phyloP scores from a whole-genome alignment of 2,888 invertebrate species.

The Drosophila neotestacea region DNA sequence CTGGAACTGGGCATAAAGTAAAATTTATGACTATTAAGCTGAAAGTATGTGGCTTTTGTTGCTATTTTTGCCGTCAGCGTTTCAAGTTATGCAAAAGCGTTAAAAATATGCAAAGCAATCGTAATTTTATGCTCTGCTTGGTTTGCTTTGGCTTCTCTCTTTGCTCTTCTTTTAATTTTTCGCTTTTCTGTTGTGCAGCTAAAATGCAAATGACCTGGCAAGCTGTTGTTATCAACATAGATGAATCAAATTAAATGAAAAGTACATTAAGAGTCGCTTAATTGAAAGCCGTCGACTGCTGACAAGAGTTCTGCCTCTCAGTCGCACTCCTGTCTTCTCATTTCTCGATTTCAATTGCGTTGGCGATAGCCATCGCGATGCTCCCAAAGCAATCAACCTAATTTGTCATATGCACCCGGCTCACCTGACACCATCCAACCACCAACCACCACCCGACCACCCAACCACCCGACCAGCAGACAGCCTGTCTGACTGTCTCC shows the following conservation, averaged over 20 bases:
- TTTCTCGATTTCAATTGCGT: conserved; percentile 36
- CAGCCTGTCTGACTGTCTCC: conserved; percentile 30
- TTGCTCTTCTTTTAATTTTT: background rate
- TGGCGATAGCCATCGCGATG: conserved; percentile 32
- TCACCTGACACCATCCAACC: conserved; percentile 11
- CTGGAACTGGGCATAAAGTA: conserved; percentile 34
- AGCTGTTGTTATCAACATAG: conserved; percentile 65
- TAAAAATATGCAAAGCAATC: conserved; percentile 76
- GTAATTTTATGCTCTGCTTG: conserved; percentile 71
- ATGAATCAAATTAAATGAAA: conserved; percentile 77
- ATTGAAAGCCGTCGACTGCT: conserved; percentile 59
- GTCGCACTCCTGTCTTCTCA: background rate
- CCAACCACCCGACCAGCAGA: background rate
- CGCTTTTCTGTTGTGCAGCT: conserved; percentile 7
- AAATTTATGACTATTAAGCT: conserved; percentile 78
- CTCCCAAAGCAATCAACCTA: conserved; percentile 79
- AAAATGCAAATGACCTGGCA: conserved; percentile 54
- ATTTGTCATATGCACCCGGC: conserved; percentile 74
- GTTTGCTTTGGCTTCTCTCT: conserved; percentile 6
- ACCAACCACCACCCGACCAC: background rate
- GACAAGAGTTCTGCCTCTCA: conserved; percentile 25
- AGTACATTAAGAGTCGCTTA: conserved; percentile 57
- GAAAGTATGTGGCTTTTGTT: conserved; percentile 80
- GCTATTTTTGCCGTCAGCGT: conserved; percentile 58
- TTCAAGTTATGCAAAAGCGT: conserved; percentile 74